A percentile compares a stretch with the other conserved stretches of the same genome.
Evolutionary conservation across 2,797 vertebrate species (phyloP).

Genomic region (Hydrocynus forskahlii): DNA sequence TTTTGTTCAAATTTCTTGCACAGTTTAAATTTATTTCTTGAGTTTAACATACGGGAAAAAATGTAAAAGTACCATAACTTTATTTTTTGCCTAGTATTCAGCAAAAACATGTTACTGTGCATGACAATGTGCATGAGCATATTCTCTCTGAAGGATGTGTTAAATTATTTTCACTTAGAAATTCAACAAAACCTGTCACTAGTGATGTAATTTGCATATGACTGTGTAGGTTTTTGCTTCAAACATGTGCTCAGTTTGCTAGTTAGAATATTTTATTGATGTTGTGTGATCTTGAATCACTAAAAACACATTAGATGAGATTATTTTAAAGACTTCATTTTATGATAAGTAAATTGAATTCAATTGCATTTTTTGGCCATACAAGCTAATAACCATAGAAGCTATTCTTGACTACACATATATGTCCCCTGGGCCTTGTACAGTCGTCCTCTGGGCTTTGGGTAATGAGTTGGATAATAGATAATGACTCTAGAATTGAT

Average conservation of each 20-base stretch:
- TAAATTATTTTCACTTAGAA: too few species aligned
- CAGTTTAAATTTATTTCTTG: too few species aligned
- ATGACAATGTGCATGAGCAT: too few species aligned
- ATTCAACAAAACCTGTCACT: too few species aligned
- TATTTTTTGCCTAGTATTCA: too few species aligned
- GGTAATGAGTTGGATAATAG: slow-evolving; percentile 29
- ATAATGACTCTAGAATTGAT: slow-evolving; percentile 37
- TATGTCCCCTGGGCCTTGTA: neutral
- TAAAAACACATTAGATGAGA: neutral
- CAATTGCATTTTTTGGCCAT: neutral
- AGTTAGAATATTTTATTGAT: neutral
- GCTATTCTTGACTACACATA: neutral
- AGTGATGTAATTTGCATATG: too few species aligned
- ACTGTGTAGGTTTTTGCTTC: too few species aligned
- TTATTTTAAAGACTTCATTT: slow-evolving; percentile 1
- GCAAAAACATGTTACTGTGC: too few species aligned
- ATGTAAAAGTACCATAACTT: too few species aligned
- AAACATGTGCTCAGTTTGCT: neutral
- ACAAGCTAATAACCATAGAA: neutral
- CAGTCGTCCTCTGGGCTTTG: neutral
- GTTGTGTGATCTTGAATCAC: neutral
- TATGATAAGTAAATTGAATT: neutral
- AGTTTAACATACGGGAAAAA: too few species aligned
- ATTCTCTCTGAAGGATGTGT: too few species aligned
- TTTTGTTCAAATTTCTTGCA: too few species aligned